Base-by-base conservation (phyloP, 2,888 invertebrate species). In the Nymphalis c-album region DNA sequence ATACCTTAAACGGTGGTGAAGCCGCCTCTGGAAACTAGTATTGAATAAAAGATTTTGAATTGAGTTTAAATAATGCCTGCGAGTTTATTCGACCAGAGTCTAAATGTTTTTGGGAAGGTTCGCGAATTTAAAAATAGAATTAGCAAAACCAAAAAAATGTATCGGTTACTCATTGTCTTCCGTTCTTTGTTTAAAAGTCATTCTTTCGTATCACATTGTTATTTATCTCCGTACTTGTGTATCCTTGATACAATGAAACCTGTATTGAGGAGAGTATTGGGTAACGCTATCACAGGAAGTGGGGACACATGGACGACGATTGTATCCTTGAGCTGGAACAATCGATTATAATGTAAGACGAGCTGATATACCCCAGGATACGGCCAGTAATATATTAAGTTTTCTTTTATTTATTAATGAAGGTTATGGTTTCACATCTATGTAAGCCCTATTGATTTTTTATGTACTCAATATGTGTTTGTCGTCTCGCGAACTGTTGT, bases 111-210 rank as follows among this genome's bases (percentile, higher is more conserved):
- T 48, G 51, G 46, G 46, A 60, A 51, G 53, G 31, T 26, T 53
- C 10, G 16, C 50, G 18, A 13, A 40, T 13, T 40, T 40, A 40
- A 40, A 40, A 13, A 40, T 4, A 53, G 40, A 63, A 69, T 48
- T 20, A 18, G 63, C 51, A 60, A 70, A 66, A 61, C 53, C 61
- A 57, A 63, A 63, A 51, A 57, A 63, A 63, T n/a, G 68, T 74
- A 73, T 75, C 74, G 47, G 58, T 64, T 75, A 69, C 58, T 69
- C 61, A 70, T 72, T 72, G 73, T 74, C 60, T 22, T 22, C 60
- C 55, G 68, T 63, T 69, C 70, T 73, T 69, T 74, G 70, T 73
- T 68, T 31, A 67, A 63, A 67, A 70, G 63, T 58, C 16, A 7
- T 64, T 67, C 66, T 68, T 63, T 62, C 50, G 71, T 69, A 55